Evolutionary conservation across 1,140 invertebrate genomes (phyloP).

Genomic region (Saccostrea cuccullata): DNA sequence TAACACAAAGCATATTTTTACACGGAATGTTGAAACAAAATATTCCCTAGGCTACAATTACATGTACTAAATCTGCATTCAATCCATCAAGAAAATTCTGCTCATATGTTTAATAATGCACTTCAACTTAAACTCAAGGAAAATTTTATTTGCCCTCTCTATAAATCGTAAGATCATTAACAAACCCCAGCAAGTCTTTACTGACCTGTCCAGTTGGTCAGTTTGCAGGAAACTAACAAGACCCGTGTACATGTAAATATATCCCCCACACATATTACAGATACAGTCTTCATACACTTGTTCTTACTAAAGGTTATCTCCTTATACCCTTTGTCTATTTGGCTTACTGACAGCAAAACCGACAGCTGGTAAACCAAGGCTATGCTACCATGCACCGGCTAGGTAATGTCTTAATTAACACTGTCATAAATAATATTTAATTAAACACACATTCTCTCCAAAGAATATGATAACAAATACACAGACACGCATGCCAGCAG

Average conservation of each 20-base stretch:
- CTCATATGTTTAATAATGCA: no score
- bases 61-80: no score
- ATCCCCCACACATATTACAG: neutral
- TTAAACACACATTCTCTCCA: neutral
- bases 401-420: neutral
- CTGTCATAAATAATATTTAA: slow-evolving; percentile 23
- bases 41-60: no score
- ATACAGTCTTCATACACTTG: neutral
- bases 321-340: slow-evolving; percentile 15
- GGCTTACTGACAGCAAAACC: slow-evolving; percentile 7
- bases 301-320: neutral
- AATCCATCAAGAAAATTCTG: no score
- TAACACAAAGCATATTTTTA: no score
- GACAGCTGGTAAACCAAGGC: neutral
- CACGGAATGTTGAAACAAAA: no score
- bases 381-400: neutral
- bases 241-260: neutral
- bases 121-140: neutral
- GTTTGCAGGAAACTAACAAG: neutral
- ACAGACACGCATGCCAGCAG: neutral
- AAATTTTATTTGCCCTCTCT: neutral
- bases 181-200: neutral
- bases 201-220: neutral
- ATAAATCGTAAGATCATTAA: neutral
- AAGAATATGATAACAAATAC: neutral